Evolutionary conservation across 2,113 vertebrate genomes (phyloP).

Genomic region (Sapajus apella): DNA sequence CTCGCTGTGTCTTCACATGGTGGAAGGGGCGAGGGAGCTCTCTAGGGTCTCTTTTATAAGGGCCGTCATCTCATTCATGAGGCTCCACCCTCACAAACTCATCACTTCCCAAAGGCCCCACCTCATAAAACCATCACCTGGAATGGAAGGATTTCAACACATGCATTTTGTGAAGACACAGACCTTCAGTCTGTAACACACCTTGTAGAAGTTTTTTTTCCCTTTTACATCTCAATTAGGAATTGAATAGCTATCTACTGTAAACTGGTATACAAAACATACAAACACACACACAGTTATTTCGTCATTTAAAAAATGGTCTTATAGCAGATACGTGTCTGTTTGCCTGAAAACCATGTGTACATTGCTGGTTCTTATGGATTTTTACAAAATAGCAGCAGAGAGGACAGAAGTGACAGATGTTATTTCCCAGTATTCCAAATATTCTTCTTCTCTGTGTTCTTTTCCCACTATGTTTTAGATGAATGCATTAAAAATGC

Average conservation of each 20-base stretch:
- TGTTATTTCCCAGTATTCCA: not conserved
- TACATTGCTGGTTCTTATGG: not conserved
- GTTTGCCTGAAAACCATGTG: not conserved
- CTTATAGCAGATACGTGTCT: not conserved
- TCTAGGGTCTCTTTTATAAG: not conserved
- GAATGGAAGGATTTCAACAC: not conserved
- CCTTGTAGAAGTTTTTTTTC: not conserved
- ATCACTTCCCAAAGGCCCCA: not conserved
- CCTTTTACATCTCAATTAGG: not conserved
- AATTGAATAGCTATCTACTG: not conserved
- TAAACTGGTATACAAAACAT: not conserved
- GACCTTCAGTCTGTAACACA: not conserved
- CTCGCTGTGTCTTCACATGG: not conserved
- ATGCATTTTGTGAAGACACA: not conserved
- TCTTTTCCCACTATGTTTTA: not conserved
- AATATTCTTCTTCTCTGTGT: not conserved
- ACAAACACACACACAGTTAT: rapidly evolving
- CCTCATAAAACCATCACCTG: not conserved
- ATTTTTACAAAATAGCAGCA: not conserved
- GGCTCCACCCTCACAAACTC: not conserved
- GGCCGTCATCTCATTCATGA: not conserved
- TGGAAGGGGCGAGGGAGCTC: not conserved
- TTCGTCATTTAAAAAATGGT: not conserved
- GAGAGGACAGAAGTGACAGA: not conserved
- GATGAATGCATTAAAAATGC: not conserved